Evolutionary conservation across 2,888 invertebrate species (phyloP).

Genomic region (Amblyteles armatorius): DNA sequence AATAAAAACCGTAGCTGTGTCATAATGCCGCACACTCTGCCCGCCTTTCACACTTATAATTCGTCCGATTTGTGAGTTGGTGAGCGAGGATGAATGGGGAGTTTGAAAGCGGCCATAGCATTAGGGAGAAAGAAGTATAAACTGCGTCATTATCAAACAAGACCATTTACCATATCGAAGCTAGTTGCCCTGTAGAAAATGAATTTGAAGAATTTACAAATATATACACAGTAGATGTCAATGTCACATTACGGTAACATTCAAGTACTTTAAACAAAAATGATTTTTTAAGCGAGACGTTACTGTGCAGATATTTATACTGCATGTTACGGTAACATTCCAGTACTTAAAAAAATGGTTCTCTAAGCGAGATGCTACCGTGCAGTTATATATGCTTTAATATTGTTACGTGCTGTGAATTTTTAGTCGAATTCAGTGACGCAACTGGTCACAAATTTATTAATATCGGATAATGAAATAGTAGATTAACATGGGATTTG

Average conservation of each 20-base stretch:
- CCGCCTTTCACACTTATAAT: conserved; percentile 43
- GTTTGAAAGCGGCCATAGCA: not conserved
- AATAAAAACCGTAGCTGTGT: conserved; percentile 75
- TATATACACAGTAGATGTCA: not conserved
- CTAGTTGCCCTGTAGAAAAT: not conserved
- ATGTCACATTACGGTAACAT: not conserved
- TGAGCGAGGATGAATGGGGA: not conserved
- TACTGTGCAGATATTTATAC: too few relatives aligned
- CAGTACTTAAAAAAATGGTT: too few relatives aligned
- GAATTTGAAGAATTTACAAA: not conserved
- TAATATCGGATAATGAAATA: too few relatives aligned
- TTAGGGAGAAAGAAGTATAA: not conserved
- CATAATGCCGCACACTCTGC: conserved; percentile 64
- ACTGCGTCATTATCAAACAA: not conserved
- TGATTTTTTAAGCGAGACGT: too few relatives aligned
- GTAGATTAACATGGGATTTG: too few relatives aligned
- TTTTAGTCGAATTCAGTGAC: too few relatives aligned
- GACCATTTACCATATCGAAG: not conserved
- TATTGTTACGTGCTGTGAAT: too few relatives aligned
- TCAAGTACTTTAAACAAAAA: too few relatives aligned
- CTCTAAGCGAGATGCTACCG: too few relatives aligned
- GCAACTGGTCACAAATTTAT: too few relatives aligned
- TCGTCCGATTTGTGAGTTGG: conserved; percentile 37
- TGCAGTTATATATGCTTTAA: too few relatives aligned
- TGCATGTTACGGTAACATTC: too few relatives aligned